Percentiles rank a stretch among this genome's conserved stretches.
Evolutionary conservation across 2,797 vertebrate genomes (phyloP).

Genomic region (Fratercula arctica): DNA sequence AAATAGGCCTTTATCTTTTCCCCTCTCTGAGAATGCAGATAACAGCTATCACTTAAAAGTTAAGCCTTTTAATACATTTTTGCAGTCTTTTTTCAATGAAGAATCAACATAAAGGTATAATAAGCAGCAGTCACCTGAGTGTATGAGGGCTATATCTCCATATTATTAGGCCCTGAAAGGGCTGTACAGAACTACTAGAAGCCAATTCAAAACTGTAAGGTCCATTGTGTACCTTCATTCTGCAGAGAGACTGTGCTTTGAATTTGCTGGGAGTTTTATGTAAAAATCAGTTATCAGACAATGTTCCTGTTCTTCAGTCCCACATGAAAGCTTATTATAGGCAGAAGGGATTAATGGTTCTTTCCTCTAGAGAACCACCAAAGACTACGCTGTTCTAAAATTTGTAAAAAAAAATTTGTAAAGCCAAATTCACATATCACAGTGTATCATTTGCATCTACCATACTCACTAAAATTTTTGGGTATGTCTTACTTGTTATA

Average conservation of each 20-base stretch:
- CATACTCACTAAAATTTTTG: not conserved
- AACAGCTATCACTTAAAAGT: not conserved
- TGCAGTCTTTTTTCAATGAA: not conserved
- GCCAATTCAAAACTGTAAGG: not conserved
- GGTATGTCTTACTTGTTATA: not conserved
- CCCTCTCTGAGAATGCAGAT: not conserved
- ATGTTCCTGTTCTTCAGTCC: not conserved
- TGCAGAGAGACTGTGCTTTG: not conserved
- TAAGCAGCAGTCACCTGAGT: not conserved
- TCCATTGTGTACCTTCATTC: not conserved
- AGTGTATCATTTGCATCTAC: not conserved
- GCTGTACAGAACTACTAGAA: not conserved
- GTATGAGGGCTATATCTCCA: not conserved
- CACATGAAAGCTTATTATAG: not conserved
- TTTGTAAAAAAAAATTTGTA: not conserved
- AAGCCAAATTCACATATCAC: not conserved
- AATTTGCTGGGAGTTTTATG: not conserved
- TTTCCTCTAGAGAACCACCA: not conserved
- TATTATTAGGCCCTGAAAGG: not conserved
- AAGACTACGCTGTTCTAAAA: not conserved
- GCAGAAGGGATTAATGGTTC: not conserved
- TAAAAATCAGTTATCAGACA: not conserved
- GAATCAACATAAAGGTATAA: not conserved
- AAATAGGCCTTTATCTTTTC: not conserved
- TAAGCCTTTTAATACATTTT: slow-evolving; percentile 12